Base-by-base conservation (phyloP, 2,113 vertebrate species). In the Myotis yumanensis region DNA sequence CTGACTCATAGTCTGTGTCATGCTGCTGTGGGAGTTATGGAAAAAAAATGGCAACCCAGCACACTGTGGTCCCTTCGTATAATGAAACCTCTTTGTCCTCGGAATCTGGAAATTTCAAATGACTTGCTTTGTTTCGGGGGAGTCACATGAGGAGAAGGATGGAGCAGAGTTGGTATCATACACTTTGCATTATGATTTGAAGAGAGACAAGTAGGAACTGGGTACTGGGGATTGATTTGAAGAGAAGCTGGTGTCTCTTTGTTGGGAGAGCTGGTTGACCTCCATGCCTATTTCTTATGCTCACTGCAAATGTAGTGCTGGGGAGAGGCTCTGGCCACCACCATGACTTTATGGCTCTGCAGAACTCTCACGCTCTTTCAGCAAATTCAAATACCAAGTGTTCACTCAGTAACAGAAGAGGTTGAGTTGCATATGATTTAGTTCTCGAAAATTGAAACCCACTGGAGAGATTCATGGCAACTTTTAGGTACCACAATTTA, bases 1-100 rank as follows among this genome's bases (percentile, higher is more conserved):
- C 66, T 97, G 84, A 92, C 20, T 96, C 86, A 91, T 2, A n/a
- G 51, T 84, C 37, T 88, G 37, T 91, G 77, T 86, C 89, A 83
- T 69, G 28, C 54, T 88, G 54, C 30, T 90, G 59, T 86, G 69
- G 93, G 64, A 88, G 25, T 83, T 93, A 40, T 66, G 35, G 11
- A 81, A 77, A 89, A 51, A 51, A 51, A 51, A 51, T 14, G 4
- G 11, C 1, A 66, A 73, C 48, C 35, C 43, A 86, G 90, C 11
- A 40, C 76, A 88, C 84, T 1, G 2, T 5, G 69, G 64, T 40
- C 80, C 66, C 79, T 84, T 48, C 12, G 25, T 46, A 89, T 66
- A 91, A n/a, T 68, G 79, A 37, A 35, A 51, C 71, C 28, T 79
- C 79, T 87, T 51, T 95, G 62, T 93, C 48, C 18, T 79, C 64